These are phyloP conservation scores for Heterodera carotae DNA, from an alignment of 1,140 invertebrate species.

Conservation along the genomic window DNA sequence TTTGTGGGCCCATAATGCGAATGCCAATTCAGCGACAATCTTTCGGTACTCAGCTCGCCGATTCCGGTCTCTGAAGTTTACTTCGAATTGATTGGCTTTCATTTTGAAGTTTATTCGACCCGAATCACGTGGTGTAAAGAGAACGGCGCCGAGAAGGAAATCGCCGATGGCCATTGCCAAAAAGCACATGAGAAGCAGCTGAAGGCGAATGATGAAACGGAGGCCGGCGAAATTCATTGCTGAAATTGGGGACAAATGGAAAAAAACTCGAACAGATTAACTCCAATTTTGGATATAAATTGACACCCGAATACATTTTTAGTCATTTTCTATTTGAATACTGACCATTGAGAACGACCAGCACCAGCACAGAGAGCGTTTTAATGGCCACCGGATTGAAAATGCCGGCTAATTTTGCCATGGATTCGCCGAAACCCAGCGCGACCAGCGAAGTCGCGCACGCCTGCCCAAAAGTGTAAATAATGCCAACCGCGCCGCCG, in stretches of 20 bases:
- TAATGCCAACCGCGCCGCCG: conserved; percentile 83
- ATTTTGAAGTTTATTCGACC: conserved; percentile 67
- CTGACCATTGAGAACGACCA: conserved; percentile 76
- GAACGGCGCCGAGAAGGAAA: conserved; percentile 84
- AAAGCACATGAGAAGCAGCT: conserved; percentile 80
- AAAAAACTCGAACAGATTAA: no score
- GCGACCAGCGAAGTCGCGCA: conserved; percentile 92
- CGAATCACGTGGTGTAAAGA: conserved; percentile 67
- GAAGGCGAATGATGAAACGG: conserved; percentile 88
- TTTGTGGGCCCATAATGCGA: conserved; percentile 78
- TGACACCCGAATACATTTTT: no score
- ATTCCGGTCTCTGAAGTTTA: conserved; percentile 77
- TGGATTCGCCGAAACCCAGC: conserved; percentile 90
- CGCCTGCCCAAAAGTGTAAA: conserved; percentile 94
- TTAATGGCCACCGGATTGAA: conserved; percentile 73
- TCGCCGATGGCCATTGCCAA: conserved; percentile 82
- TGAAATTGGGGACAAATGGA: conserved; percentile 53
- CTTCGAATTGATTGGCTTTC: conserved; percentile 48
- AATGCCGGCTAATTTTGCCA: conserved; percentile 79
- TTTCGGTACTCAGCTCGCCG: conserved; percentile 79
- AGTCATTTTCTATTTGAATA: no score
- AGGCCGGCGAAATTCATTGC: conserved; percentile 86
- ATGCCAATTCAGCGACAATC: conserved; percentile 80
- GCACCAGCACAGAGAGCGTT: conserved; percentile 79
- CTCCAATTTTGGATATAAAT: no score